These are phyloP conservation scores for Drosophila quasianomalipes DNA, from an alignment of 2,888 invertebrate genomes.

Conservation along the genomic window DNA sequence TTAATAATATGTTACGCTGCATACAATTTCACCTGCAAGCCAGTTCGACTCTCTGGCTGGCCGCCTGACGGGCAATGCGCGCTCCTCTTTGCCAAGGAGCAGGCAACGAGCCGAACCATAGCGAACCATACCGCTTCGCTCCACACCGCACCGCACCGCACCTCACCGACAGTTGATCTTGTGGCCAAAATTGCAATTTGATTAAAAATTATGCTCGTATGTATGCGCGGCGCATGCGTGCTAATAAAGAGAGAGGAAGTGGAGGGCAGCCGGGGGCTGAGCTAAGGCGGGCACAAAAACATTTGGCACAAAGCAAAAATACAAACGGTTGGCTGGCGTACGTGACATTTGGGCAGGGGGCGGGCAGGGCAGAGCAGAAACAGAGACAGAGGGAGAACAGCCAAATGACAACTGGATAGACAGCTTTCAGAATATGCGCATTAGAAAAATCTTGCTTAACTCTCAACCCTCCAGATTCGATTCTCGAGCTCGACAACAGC, in stretches of 20 bases:
- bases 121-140: slow-evolving; percentile 12
- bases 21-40: slow-evolving; percentile 76
- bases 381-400: not conserved
- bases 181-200: slow-evolving; percentile 64
- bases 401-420: slow-evolving; percentile 26
- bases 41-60: not conserved
- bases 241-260: slow-evolving; percentile 30
- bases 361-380: not conserved
- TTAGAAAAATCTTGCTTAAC: slow-evolving; percentile 55
- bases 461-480: slow-evolving; percentile 15
- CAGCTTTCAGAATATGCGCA: slow-evolving; percentile 62
- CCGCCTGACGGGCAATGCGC: slow-evolving; percentile 13
- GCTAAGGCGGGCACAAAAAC: slow-evolving; percentile 28
- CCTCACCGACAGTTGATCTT: slow-evolving; percentile 46
- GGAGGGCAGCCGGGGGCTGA: not conserved
- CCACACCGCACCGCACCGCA: slow-evolving; percentile 4
- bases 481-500: not conserved
- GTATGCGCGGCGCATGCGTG: slow-evolving; percentile 60
- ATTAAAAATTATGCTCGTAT: slow-evolving; percentile 59
- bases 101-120: not conserved
- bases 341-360: slow-evolving; percentile 39
- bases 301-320: slow-evolving; percentile 41
- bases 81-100: slow-evolving; percentile 31
- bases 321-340: slow-evolving; percentile 40
- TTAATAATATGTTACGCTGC: slow-evolving; percentile 78